Percentiles rank a stretch among this genome's conserved stretches.
Evolutionary conservation across 2,888 invertebrate species (phyloP).

Genomic region (Macrosoma leucophasiata): DNA sequence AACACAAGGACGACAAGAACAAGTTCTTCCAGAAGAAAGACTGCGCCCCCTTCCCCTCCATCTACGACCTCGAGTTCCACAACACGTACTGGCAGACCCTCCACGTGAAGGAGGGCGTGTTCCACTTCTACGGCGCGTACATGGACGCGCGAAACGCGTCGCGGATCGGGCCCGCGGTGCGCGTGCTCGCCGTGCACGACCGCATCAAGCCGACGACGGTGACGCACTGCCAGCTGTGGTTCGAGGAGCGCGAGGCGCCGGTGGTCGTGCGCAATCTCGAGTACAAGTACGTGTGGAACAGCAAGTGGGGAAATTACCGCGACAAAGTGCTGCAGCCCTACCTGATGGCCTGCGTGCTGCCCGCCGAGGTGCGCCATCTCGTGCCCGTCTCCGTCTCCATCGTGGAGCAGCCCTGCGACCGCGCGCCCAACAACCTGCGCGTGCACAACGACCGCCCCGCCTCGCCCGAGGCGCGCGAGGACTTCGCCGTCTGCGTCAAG

Average conservation of each 20-base stretch:
- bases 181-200: constrained; percentile 92
- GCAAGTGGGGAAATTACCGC: constrained; percentile 95
- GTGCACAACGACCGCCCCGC: constrained; percentile 86
- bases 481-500: constrained; percentile 95
- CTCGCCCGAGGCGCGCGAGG: constrained; percentile 75
- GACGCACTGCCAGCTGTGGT: constrained; percentile 94
- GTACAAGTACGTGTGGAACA: constrained; percentile 96
- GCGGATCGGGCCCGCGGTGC: constrained; percentile 86
- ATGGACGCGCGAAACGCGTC: constrained; percentile 88
- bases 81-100: constrained; percentile 95
- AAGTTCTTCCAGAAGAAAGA: constrained; percentile 79
- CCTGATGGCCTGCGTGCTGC: constrained; percentile 91
- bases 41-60: constrained; percentile 90
- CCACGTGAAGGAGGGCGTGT: constrained; percentile 88
- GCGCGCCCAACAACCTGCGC: constrained; percentile 87
- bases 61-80: constrained; percentile 94
- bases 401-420: constrained; percentile 90
- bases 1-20: constrained; percentile 86
- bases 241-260: constrained; percentile 87
- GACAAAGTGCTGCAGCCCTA: constrained; percentile 94
- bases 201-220: constrained; percentile 88
- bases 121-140: constrained; percentile 93
- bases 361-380: constrained; percentile 81
- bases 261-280: constrained; percentile 88
- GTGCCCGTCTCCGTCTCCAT: constrained; percentile 90